Evolutionary conservation across 2,113 vertebrate genomes (phyloP).

Genomic region (Vanacampus margaritifer): DNA sequence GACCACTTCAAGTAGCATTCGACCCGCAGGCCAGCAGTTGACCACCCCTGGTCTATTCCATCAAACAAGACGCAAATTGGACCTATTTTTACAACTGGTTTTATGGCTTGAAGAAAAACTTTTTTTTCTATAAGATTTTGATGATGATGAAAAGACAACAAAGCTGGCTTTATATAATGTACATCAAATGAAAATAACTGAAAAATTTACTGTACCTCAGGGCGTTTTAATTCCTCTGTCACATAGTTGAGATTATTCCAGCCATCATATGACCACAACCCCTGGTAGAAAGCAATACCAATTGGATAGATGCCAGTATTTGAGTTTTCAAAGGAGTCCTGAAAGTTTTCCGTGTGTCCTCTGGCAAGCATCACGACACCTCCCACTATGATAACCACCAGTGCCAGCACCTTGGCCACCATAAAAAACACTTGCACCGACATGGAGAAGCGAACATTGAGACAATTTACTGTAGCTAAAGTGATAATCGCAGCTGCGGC

Average conservation of each 20-base stretch:
- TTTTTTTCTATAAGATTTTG: not conserved
- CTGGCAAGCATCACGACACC: slow-evolving; percentile 70
- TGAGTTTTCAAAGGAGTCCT: slow-evolving; percentile 75
- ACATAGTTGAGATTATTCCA: slow-evolving; percentile 85
- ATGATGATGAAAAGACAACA: not conserved
- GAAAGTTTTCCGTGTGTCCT: slow-evolving; percentile 70
- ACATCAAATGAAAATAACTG: not conserved
- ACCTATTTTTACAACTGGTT: not conserved
- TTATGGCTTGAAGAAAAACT: not conserved
- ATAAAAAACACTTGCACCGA: slow-evolving; percentile 77
- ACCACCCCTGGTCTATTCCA: too few relatives aligned
- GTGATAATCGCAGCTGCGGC: slow-evolving; percentile 74
- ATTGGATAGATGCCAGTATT: slow-evolving; percentile 64
- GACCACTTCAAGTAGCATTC: too few relatives aligned
- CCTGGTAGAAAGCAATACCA: slow-evolving; percentile 83
- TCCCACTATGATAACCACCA: slow-evolving; percentile 69
- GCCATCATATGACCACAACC: slow-evolving; percentile 84
- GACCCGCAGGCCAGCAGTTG: too few relatives aligned
- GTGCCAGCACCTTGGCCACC: slow-evolving; percentile 74
- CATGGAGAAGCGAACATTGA: slow-evolving; percentile 75
- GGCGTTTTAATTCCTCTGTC: slow-evolving; percentile 81
- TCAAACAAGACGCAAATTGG: not conserved
- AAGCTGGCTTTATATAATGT: not conserved
- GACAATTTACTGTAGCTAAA: slow-evolving; percentile 73
- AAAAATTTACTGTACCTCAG: slow-evolving; percentile 68